Evolutionary conservation across 2,113 vertebrate species (phyloP).

Genomic region (Hylia prasina): DNA sequence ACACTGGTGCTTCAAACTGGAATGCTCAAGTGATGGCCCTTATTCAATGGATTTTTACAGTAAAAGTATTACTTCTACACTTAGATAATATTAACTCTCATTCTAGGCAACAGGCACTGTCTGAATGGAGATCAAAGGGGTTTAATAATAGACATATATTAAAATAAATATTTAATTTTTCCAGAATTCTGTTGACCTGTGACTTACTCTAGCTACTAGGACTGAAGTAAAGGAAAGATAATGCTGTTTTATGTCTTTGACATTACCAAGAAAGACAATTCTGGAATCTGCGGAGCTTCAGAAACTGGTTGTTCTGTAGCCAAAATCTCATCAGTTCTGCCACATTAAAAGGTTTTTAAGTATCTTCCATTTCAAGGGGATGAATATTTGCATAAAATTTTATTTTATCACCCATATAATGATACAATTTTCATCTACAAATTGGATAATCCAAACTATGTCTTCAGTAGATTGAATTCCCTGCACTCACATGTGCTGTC

Average conservation of each 20-base stretch:
- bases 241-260: background rate
- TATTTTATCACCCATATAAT: background rate
- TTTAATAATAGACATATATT: background rate
- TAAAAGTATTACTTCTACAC: background rate
- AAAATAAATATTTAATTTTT: background rate
- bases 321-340: background rate
- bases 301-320: background rate
- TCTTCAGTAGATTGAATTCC: background rate
- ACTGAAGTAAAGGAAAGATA: background rate
- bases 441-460: background rate
- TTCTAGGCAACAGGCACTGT: background rate
- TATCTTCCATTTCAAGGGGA: background rate
- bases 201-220: background rate
- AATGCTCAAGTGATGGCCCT: background rate
- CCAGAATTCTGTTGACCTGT: background rate
- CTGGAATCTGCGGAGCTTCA: background rate
- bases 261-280: background rate
- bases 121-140: background rate
- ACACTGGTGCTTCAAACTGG: background rate
- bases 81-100: background rate
- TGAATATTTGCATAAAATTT: background rate
- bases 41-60: background rate
- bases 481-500: background rate
- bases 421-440: background rate
- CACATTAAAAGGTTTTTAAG: background rate